Evolutionary conservation across 2,797 vertebrate genomes (phyloP), one percentile per base, ranked within the genome.

Genomic region (Champsocephalus esox): DNA sequence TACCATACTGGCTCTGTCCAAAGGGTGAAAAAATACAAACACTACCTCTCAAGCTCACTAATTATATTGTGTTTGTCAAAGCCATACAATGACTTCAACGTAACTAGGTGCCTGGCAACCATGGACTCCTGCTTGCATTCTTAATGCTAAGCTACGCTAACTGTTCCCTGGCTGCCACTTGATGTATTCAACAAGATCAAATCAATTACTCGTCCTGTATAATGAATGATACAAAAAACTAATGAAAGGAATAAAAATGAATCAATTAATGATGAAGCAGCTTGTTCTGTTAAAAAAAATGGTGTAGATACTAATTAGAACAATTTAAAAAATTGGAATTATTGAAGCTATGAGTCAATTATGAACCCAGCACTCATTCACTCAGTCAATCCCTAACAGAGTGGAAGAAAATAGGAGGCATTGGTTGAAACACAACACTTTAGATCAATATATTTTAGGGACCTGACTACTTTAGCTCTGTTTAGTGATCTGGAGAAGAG

Each of bases 381-480:
- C 32, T 69, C 38, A 46, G 2, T 58, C 54, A 48, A 50, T 69
- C 55, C 11, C 21, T 57, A 58, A 73, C 58, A 57, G 13, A 57
- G 13, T 49, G 21, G 49, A 64, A 38, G 64, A 70, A 54, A 62
- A 83, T 34, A 19, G 73, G 57, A 86, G 28, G 28, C 28, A 28
- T 28, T 28, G 28, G 28, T 5, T 63, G 61, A 70, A 80, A 80
- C 61, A 52, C n/a, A 86, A 58, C 34, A 59, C 48, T 58, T 56
- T 21, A 43, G 75, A 87, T 90, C 80, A 63, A 84, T 86, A 80
- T 46, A 66, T 81, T 84, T 78, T 67, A 45, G 32, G 75, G 83
- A 73, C 66, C 70, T 45, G 60, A 75, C 66, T 68, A 69, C 49
- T 69, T 80, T 63, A 46, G 49, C 63, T 67, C 13, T 88, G 67